Evolutionary conservation across 2,888 invertebrate genomes (phyloP).

Genomic region (Leucania comma): DNA sequence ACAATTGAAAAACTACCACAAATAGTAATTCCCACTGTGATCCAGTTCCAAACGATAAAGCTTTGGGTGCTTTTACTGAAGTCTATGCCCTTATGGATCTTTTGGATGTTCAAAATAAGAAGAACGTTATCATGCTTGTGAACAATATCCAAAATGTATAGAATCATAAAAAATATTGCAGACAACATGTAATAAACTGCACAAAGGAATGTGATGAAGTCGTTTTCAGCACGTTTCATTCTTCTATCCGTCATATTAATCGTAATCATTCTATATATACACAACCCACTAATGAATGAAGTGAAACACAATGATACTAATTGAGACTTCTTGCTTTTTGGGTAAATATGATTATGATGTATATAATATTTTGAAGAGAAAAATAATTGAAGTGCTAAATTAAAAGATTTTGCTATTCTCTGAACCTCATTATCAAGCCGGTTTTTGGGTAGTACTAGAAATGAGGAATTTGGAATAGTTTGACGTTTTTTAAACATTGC

Average conservation of each 20-base stretch:
- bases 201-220: background rate
- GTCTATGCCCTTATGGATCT: constrained; percentile 25
- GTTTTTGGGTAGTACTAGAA: background rate
- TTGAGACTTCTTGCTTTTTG: background rate
- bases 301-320: background rate
- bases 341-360: constrained; percentile 6
- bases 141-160: constrained; percentile 19
- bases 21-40: constrained; percentile 5
- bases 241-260: background rate
- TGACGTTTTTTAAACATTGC: too few relatives aligned
- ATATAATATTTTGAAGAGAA: constrained; percentile 21
- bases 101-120: constrained; percentile 47
- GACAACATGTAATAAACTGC: background rate
- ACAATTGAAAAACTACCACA: background rate
- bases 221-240: background rate
- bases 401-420: constrained; percentile 16
- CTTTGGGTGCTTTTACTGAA: constrained; percentile 7
- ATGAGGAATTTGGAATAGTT: too few relatives aligned
- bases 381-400: constrained; percentile 8
- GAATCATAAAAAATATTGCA: background rate
- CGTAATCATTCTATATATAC: background rate
- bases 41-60: constrained; percentile 43
- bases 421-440: constrained; percentile 1
- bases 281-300: background rate
- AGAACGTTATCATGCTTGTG: constrained; percentile 12